Percentiles rank a stretch among this genome's conserved stretches.
Conservation (phyloP, 2,797 vertebrate genomes). For the Bovichtus variegatus region DNA sequence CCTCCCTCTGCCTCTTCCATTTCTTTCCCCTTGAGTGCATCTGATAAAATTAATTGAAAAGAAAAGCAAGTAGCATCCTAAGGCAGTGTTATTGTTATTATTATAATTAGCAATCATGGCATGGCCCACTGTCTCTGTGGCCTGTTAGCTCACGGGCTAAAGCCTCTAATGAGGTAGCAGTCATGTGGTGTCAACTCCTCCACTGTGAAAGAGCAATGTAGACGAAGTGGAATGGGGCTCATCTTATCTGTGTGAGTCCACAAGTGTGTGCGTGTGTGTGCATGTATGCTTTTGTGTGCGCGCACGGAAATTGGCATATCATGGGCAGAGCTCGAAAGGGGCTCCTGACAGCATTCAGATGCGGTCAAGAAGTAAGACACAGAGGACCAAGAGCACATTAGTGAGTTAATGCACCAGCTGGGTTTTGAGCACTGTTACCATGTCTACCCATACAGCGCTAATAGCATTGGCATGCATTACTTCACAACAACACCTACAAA, state of each 20-base stretch:
- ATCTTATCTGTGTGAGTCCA: constrained; percentile 33
- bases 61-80: constrained; percentile 83
- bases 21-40: constrained; percentile 72
- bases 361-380: constrained; percentile 63
- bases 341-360: constrained; percentile 57
- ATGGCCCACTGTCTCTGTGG: constrained; percentile 78
- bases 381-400: constrained; percentile 46
- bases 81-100: constrained; percentile 86
- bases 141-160: constrained; percentile 82
- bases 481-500: constrained; percentile 29
- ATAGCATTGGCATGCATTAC: constrained; percentile 30
- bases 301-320: constrained; percentile 62
- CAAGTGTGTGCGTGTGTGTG: constrained; percentile 9
- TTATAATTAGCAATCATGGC: constrained; percentile 84
- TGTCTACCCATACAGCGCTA: constrained; percentile 27
- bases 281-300: constrained; percentile 32
- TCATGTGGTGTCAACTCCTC: constrained; percentile 80
- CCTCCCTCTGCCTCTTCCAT: constrained; percentile 52
- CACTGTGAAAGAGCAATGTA: constrained; percentile 72
- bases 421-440: constrained; percentile 16
- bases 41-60: constrained; percentile 88
- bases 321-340: constrained; percentile 49
- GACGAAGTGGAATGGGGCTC: constrained; percentile 74
- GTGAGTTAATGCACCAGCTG: constrained; percentile 47
- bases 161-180: constrained; percentile 85